Conservation (phyloP, 1,140 invertebrate genomes). For the Telenomus remus region DNA sequence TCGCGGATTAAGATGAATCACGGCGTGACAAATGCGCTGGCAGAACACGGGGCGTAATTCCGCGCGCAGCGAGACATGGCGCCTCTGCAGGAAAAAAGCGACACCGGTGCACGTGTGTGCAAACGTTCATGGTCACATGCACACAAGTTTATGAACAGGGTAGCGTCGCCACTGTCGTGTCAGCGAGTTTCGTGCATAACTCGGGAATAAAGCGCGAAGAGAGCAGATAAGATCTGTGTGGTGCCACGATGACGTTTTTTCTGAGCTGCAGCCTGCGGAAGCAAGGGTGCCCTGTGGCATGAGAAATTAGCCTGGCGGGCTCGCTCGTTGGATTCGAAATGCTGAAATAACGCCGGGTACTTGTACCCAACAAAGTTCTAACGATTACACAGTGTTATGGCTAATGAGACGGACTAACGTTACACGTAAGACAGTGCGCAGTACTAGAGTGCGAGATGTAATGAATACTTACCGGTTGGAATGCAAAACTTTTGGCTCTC, state of each 20-base stretch:
- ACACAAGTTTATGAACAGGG: conserved; percentile 8
- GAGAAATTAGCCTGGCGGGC: conserved; percentile 54
- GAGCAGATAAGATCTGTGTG: conserved; percentile 35
- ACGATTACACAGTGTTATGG: conserved; percentile 43
- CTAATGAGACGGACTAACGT: conserved; percentile 45
- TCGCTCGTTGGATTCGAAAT: conserved; percentile 43
- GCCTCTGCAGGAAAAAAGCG: conserved; percentile 16
- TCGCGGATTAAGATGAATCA: conserved; percentile 43
- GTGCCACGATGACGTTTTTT: conserved; percentile 25
- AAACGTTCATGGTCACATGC: neutral
- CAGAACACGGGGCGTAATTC: conserved; percentile 19
- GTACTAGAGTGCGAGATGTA: conserved; percentile 23
- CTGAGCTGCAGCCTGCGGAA: neutral
- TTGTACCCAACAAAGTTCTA: conserved; percentile 36
- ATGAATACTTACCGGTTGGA: conserved; percentile 19
- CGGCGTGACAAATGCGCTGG: conserved; percentile 35
- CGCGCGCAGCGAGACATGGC: conserved; percentile 25
- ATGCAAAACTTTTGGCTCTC: neutral
- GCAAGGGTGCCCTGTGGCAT: conserved; percentile 22
- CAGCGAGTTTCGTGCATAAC: conserved; percentile 47
- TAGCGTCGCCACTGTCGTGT: conserved; percentile 25
- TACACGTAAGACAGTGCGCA: conserved; percentile 22
- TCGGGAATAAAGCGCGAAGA: conserved; percentile 33
- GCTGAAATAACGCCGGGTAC: conserved; percentile 28
- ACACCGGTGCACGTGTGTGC: conserved; percentile 10